These are phyloP conservation scores for Strigamia crassipes DNA, from an alignment of 2,888 invertebrate species.

Conservation along the genomic window DNA sequence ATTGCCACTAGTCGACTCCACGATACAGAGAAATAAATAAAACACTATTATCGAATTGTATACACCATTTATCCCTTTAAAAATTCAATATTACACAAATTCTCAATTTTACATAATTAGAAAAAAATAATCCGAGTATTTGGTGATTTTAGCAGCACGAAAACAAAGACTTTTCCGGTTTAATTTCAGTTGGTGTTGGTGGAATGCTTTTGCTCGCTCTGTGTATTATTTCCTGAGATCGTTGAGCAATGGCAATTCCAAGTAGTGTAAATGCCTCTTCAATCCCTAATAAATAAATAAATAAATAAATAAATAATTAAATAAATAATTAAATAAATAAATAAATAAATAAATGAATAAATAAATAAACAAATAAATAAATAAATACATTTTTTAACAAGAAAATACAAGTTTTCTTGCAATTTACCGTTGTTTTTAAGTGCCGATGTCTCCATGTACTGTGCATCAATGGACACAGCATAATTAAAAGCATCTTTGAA, in stretches of 20 bases:
- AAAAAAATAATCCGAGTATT: too few species aligned
- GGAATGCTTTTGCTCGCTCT: background rate
- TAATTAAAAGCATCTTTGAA: constrained; percentile 74
- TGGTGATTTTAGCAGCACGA: background rate
- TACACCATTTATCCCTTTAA: too few species aligned
- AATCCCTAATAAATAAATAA: background rate
- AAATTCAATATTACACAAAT: too few species aligned
- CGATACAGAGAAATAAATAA: background rate
- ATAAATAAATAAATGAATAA: background rate
- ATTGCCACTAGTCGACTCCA: background rate
- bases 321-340: background rate
- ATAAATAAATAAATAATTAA: background rate
- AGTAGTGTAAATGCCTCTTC: background rate
- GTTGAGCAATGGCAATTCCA: background rate
- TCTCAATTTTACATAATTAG: too few species aligned
- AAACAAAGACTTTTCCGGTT: background rate
- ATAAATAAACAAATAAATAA: too few species aligned
- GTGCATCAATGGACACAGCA: constrained; percentile 79
- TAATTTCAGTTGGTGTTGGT: too few species aligned
- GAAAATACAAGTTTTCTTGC: background rate
- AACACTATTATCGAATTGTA: too few species aligned
- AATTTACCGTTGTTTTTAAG: constrained; percentile 69
- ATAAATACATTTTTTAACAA: too few species aligned
- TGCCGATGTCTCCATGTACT: constrained; percentile 84
- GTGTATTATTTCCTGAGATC: background rate